Conservation (phyloP, 23 tunicate genomes). For the Ciona savignyi region DNA sequence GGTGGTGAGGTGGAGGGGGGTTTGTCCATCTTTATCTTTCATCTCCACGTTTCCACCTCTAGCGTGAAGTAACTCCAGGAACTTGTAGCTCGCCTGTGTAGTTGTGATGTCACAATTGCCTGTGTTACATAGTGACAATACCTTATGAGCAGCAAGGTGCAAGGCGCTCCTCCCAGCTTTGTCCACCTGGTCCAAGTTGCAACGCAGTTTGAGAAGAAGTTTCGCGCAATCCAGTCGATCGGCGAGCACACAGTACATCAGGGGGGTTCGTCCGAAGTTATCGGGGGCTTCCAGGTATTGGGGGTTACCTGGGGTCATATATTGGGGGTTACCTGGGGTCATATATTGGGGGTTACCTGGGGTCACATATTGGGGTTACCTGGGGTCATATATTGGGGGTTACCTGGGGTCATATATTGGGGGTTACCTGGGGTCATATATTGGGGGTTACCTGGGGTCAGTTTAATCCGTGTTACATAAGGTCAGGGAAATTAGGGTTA, state of each 20-base stretch:
- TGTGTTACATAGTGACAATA: no score
- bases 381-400: no score
- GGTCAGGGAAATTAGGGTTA: no score
- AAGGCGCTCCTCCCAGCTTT: constrained; percentile 95
- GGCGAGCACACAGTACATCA: constrained; percentile 97
- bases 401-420: no score
- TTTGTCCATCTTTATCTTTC: constrained; percentile 96
- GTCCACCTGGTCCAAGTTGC: constrained; percentile 79
- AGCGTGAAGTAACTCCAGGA: constrained; percentile 63
- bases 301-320: constrained; percentile 61
- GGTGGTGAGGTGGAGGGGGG: constrained; percentile 88
- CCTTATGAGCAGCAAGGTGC: constrained; percentile 98
- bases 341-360: no score
- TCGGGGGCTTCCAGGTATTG: constrained; percentile 82
- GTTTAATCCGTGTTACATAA: no score
- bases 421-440: no score
- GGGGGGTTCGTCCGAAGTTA: constrained; percentile 94
- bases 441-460: no score
- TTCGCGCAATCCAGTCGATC: constrained; percentile 95
- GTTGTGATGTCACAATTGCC: no score
- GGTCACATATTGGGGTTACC: no score
- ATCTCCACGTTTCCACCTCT: constrained; percentile 67
- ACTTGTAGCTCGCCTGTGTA: constrained; percentile 91
- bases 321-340: no score
- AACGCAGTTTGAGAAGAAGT: constrained; percentile 62